These are phyloP conservation scores for Panonychus citri DNA, from an alignment of 1,140 invertebrate genomes.

Conservation along the genomic window DNA sequence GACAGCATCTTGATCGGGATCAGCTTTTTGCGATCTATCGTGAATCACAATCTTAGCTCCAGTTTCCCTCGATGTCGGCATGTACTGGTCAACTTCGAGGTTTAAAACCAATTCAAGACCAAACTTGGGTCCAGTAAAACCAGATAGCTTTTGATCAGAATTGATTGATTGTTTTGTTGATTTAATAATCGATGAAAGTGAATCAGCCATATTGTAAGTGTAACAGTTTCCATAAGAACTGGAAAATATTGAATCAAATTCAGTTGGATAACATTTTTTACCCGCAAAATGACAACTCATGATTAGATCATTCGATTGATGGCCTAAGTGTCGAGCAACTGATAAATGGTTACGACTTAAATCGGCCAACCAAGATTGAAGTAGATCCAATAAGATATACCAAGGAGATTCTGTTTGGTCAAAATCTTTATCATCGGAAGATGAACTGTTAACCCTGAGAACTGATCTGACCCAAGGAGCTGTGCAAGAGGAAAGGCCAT, in stretches of 20 bases:
- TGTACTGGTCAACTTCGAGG: slow-evolving; percentile 22
- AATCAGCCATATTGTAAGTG: slow-evolving; percentile 7
- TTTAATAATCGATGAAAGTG: neutral
- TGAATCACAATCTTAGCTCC: slow-evolving; percentile 18
- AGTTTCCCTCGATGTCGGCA: slow-evolving; percentile 17
- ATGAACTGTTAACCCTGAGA: neutral
- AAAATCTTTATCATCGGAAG: neutral
- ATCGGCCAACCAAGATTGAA: slow-evolving; percentile 9
- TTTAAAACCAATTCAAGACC: slow-evolving; percentile 21
- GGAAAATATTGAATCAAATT: slow-evolving; percentile 7
- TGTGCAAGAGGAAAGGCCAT: slow-evolving; percentile 5
- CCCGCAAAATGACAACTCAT: slow-evolving; percentile 8
- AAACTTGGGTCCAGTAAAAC: slow-evolving; percentile 14
- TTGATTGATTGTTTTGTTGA: neutral
- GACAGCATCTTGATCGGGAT: slow-evolving; percentile 12
- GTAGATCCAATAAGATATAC: slow-evolving; percentile 8
- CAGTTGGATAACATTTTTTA: neutral
- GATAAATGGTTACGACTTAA: slow-evolving; percentile 2
- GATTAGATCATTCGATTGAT: slow-evolving; percentile 6
- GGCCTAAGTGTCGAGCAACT: slow-evolving; percentile 5
- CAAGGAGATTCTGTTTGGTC: slow-evolving; percentile 7
- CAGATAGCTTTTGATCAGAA: neutral
- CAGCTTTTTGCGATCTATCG: slow-evolving; percentile 1
- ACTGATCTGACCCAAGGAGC: slow-evolving; percentile 9
- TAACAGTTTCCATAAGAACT: slow-evolving; percentile 11